Evolutionary conservation across 2,797 vertebrate species (phyloP).

Genomic region (Mormyrops boulengeri): DNA sequence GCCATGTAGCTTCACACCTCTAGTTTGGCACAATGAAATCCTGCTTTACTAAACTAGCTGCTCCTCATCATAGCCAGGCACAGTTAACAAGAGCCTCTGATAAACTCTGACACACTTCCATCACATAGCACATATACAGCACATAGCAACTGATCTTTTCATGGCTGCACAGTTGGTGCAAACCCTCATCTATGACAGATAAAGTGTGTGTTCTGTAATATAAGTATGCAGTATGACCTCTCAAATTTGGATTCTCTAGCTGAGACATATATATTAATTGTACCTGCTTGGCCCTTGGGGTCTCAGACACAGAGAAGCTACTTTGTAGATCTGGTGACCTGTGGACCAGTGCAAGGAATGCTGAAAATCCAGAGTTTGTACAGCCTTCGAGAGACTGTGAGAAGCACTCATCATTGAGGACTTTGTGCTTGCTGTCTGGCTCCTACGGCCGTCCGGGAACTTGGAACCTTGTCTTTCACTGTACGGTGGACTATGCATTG

Average conservation of each 20-base stretch:
- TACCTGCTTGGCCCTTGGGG: neutral
- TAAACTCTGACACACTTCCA: neutral
- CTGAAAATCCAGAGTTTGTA: neutral
- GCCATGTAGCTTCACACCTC: neutral
- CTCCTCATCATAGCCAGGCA: neutral
- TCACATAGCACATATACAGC: neutral
- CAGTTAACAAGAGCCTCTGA: neutral
- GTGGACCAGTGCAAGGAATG: neutral
- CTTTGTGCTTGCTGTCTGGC: neutral
- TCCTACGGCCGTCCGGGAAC: neutral
- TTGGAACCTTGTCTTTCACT: neutral
- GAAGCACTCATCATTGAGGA: neutral
- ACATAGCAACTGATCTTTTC: conserved; percentile 1
- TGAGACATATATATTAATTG: neutral
- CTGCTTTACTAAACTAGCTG: neutral
- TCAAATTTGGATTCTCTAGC: neutral
- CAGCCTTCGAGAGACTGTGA: neutral
- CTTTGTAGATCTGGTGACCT: neutral
- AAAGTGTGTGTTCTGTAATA: neutral
- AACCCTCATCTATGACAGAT: neutral
- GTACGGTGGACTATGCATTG: neutral
- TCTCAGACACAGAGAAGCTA: neutral
- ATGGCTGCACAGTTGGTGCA: neutral
- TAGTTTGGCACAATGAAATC: neutral
- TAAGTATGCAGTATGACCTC: neutral